phyloP scores from a whole-genome alignment of 1,140 invertebrate species.

The Whitmania pigra region DNA sequence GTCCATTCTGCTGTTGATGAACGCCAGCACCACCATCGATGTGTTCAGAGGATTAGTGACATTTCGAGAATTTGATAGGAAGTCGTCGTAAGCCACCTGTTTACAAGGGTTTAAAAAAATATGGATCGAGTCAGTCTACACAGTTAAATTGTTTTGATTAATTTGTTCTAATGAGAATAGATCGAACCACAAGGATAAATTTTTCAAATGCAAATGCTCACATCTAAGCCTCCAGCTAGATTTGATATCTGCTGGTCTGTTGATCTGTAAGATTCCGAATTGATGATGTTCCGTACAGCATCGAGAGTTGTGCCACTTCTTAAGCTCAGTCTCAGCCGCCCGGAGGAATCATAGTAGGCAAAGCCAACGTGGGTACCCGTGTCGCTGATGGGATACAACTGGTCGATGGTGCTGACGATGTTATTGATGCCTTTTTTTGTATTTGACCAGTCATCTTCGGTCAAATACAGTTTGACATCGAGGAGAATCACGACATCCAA shows the following conservation, averaged over 20 bases:
- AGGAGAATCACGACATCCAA: not conserved
- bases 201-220: not conserved
- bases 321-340: not conserved
- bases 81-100: not conserved
- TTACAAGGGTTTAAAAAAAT: not conserved
- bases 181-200: too few relatives aligned
- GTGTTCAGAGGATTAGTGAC: not conserved
- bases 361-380: not conserved
- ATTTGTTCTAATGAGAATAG: too few relatives aligned
- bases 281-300: not conserved
- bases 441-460: not conserved
- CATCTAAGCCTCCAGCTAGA: not conserved
- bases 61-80: not conserved
- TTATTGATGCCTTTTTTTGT: not conserved
- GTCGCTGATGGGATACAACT: not conserved
- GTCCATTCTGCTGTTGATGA: slow-evolving; percentile 14
- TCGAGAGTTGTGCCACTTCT: not conserved
- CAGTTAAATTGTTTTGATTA: not conserved
- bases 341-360: not conserved
- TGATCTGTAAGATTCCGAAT: not conserved
- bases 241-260: slow-evolving; percentile 8
- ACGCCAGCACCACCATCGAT: not conserved
- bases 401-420: not conserved
- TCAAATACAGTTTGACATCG: not conserved
- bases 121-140: not conserved